Conservation (phyloP, 64 coral and sea anemone genomes). For the Trachythela sp. region DNA sequence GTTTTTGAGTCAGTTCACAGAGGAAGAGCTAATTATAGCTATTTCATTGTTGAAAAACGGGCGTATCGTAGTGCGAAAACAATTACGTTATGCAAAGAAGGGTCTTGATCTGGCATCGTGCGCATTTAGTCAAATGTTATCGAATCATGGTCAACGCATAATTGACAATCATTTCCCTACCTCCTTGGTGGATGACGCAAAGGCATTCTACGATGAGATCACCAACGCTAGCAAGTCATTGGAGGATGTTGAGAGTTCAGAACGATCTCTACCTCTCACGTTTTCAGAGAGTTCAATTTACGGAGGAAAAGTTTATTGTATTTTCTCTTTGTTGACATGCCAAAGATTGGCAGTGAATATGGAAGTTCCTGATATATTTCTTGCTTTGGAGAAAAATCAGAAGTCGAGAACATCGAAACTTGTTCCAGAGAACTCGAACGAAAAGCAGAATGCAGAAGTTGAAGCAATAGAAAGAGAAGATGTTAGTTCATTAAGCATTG, state of each 20-base stretch:
- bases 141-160: background rate
- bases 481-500: background rate
- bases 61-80: background rate
- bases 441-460: background rate
- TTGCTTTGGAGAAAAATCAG: background rate
- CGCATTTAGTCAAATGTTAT: background rate
- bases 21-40: background rate
- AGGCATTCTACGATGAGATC: background rate
- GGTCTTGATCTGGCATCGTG: background rate
- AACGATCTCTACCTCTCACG: background rate
- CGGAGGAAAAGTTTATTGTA: background rate
- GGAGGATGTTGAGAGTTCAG: background rate
- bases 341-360: background rate
- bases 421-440: background rate
- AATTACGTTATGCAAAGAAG: background rate
- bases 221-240: background rate
- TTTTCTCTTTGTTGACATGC: background rate
- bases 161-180: background rate
- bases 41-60: background rate
- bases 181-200: background rate
- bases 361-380: background rate
- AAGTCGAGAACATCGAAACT: background rate
- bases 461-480: background rate
- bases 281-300: background rate
- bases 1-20: slow-evolving; percentile 5